Percentiles rank a stretch among this genome's conserved stretches.
Evolutionary conservation across 2,797 vertebrate genomes (phyloP).

Genomic region (Neomorphus geoffroyi): DNA sequence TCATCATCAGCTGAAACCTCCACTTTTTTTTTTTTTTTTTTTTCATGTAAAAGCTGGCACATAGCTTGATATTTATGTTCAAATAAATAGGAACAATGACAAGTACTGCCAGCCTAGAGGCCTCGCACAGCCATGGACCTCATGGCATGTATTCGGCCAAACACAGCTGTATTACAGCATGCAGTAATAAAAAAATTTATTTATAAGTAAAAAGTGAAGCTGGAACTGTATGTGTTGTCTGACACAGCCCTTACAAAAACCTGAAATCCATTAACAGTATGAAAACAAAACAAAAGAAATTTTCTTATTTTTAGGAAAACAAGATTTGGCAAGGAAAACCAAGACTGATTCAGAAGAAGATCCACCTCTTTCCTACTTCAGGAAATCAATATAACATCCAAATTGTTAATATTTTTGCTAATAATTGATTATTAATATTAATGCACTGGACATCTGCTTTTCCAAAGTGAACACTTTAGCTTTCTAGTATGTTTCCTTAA

Average conservation of each 20-base stretch:
- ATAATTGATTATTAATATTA: background rate
- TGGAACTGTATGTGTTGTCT: accelerated
- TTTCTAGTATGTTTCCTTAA: background rate
- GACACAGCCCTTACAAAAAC: background rate
- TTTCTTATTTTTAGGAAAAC: background rate
- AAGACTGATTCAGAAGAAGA: background rate
- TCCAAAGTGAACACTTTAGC: background rate
- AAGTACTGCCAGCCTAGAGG: background rate
- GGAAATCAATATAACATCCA: background rate
- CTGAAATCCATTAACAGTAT: background rate
- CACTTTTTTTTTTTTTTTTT: background rate
- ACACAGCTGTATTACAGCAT: background rate
- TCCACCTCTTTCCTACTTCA: background rate
- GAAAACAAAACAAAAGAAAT: background rate
- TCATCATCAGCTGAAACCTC: background rate
- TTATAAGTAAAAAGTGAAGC: background rate
- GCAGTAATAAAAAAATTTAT: background rate
- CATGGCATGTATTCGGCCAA: background rate
- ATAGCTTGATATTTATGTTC: background rate
- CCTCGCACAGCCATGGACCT: background rate
- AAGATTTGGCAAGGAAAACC: background rate
- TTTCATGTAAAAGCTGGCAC: background rate
- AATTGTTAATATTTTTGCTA: background rate
- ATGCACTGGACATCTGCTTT: background rate
- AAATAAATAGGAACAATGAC: background rate